Base-by-base conservation (phyloP, 2,888 invertebrate species). In the Clusia tigrina region DNA sequence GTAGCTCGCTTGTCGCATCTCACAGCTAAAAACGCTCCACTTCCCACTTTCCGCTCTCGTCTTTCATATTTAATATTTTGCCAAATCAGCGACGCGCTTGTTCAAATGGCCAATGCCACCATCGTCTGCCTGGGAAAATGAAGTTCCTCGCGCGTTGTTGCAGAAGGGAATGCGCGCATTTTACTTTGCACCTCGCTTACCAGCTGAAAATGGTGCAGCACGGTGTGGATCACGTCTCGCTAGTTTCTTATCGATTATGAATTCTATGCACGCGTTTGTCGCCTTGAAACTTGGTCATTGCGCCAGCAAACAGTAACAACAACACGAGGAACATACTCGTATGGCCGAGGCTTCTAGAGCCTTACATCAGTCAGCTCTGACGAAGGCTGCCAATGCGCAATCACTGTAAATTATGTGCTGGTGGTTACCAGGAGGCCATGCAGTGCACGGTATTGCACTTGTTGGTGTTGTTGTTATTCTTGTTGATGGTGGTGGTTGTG, bases 201-300 rank as follows among this genome's bases (percentile, higher is more conserved):
- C 5, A 54, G 23, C 38, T 32, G 26, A 57, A 57, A 52, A 53
- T 53, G 61, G 61, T 54, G 32, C 18, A 20, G 15, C n/a, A n/a
- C 24, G n/a, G 56, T 22, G 26, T 17, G 32, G 20, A 18, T 18
- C 24, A 54, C 17, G n/a, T 20, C 32, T 32, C 32, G 42, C 3
- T n/a, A 26, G 48, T 62, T 38, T 46, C 71, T 76, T 63, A 67
- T 67, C 64, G 73, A 69, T 79, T 80, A 76, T 73, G 69, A 78
- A 79, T 79, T 79, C 78, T 68, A 67, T 66, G 67, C 76, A 72
- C 78, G 73, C 67, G 68, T 56, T 62, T 74, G 78, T 78, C 79
- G 68, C 73, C 75, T 70, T 60, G 55, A 64, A 66, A 64, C 61
- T 65, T 56, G 57, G 59, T 53, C 25, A 62, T 48, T 26, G n/a